Conservation (phyloP, 2,113 vertebrate species). For the Catagonus wagneri region DNA sequence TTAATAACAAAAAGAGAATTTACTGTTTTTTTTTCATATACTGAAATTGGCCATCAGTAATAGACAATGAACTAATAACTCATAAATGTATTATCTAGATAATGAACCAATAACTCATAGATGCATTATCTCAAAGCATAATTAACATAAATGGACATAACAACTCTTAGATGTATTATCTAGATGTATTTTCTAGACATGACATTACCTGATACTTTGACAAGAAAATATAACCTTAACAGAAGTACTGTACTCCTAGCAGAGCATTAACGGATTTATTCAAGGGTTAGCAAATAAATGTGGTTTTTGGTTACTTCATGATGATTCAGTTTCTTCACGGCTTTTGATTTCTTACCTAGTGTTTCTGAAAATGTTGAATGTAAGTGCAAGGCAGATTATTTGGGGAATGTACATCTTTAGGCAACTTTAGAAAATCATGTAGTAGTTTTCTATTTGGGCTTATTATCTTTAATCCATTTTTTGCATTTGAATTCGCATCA, state of each 20-base stretch:
- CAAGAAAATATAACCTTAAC: background rate
- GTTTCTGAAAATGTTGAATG: background rate
- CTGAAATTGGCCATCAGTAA: background rate
- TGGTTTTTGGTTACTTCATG: background rate
- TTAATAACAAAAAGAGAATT: slow-evolving; percentile 1
- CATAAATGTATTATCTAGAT: background rate
- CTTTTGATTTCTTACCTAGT: slow-evolving; percentile 10
- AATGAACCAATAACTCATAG: too few species aligned
- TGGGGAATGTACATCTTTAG: background rate
- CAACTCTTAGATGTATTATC: background rate
- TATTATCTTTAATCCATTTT: background rate
- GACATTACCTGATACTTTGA: background rate
- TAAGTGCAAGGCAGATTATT: background rate
- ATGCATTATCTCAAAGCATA: background rate
- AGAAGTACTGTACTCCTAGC: background rate
- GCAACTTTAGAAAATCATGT: background rate
- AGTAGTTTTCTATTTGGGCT: background rate
- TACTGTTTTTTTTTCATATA: background rate
- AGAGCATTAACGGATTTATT: background rate
- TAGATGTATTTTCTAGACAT: background rate
- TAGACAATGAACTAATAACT: background rate
- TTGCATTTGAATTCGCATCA: background rate
- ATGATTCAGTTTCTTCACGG: background rate
- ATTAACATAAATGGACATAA: too few species aligned
- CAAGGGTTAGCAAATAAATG: background rate